Base-by-base conservation (phyloP, 2,113 vertebrate genomes). In the Pan troglodytes region DNA sequence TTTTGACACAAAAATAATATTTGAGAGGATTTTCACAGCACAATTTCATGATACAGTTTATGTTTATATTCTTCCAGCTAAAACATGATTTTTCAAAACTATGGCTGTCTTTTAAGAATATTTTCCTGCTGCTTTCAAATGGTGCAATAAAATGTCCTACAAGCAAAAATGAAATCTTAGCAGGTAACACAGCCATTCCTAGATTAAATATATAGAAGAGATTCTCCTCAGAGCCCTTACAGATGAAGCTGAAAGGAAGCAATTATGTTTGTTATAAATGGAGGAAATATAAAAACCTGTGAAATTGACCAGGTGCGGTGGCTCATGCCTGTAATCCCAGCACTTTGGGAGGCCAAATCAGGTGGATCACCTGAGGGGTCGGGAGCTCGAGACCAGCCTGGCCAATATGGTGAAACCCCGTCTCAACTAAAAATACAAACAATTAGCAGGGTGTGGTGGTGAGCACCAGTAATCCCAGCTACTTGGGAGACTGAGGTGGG, bases 61-160 rank as follows among this genome's bases (percentile, higher is more conserved):
- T 40, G 52, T 79, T 38, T 70, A 25, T 40, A 17, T 1, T 83
- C 72, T 93, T 94, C 95, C 94, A 93, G 73, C 14, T 14, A 38
- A 93, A 97, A 32, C 97, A 97, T 94, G 97, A 96, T 64, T 84
- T 83, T 87, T 57, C 57, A 52, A 94, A 79, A 95, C 55, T 6
- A 67, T 3, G 52, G 72, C 48, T 95, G 35, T 93, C 94, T 97
- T 93, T 85, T 48, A 73, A 61, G 96, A 86, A 50, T 43, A 73
- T 90, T 87, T 83, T 40, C 38, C 87, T 84, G 90, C 52, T 91
- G 85, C 94, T 97, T 83, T 90, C 72, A 93, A 43, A 48, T 25
- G 75, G 59, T 93, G 78, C 57, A 4, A n/a, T 70, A 86, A 91
- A 87, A 83, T 67, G 67, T 52, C 80, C 84, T 55, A 32, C 8